Base-by-base conservation (phyloP, 2,113 vertebrate species). In the Channa maculata region DNA sequence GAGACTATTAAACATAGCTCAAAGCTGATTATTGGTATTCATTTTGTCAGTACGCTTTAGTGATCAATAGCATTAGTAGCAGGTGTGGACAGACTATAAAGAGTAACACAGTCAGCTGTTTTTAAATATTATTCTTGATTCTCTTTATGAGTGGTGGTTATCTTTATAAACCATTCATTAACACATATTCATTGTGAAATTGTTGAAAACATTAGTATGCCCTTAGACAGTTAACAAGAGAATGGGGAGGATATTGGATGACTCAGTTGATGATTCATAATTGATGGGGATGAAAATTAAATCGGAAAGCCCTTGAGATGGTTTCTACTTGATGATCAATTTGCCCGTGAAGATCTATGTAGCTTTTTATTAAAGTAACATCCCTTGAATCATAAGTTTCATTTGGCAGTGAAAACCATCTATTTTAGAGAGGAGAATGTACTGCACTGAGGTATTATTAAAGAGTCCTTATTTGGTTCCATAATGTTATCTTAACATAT, bases 61-160 rank as follows among this genome's bases (percentile, higher is more conserved):
- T 15, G 34, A 80, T 86, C 65, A 82, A 66, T 75, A 69, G 15
- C 37, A 64, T 76, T 80, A 65, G 44, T 65, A 76, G 77, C 45
- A 54, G 45, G 2, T 6, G 13, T 33, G 34, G 44, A 52, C 65
- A 3, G 44, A 41, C 51, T 67, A 7, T 24, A 48, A 44, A 46
- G 39, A 15, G 5, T 6, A 59, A 59, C 41, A 14, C 45, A 33
- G 48, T 75, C 68, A 67, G 65, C 64, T 60, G 2, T 38, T 73
- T 63, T 67, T 15, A 50, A n/a, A 71, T 12, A 76, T 54, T 66
- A 36, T 50, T 5, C 24, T 43, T 33, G 41, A 53, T 38, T 34
- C 57, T 46, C 46, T 63, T 39, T 52, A 37, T 59, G 41, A 49
- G 24, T 24, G 1, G 1, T 24, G 24, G 1, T 24, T 24, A 24